These are phyloP conservation scores for Zonitis immaculata DNA, from an alignment of 2,888 invertebrate species.

Conservation along the genomic window DNA sequence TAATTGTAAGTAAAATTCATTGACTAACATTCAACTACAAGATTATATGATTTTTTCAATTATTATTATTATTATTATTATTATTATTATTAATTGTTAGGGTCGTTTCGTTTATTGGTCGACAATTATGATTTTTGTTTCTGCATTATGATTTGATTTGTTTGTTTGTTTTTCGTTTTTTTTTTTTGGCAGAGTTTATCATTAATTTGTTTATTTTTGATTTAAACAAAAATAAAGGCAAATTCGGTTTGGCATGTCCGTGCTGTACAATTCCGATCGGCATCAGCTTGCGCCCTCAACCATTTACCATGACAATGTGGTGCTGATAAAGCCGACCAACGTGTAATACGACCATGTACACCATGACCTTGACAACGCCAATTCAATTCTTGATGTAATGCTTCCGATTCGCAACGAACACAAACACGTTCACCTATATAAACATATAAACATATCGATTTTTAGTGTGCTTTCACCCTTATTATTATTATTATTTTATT, in stretches of 20 bases:
- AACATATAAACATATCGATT: too few species aligned
- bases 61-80: background rate
- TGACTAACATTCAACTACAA: background rate
- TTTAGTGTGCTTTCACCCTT: too few species aligned
- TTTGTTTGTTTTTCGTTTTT: slow-evolving; percentile 4
- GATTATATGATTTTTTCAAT: background rate
- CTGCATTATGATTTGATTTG: background rate
- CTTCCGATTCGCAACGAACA: slow-evolving; percentile 78
- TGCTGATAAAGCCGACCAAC: slow-evolving; percentile 80
- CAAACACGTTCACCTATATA: slow-evolving; percentile 67
- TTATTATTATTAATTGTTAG: background rate
- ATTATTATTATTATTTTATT: too few species aligned
- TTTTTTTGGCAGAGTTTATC: too few species aligned
- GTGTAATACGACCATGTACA: slow-evolving; percentile 65
- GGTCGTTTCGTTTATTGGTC: background rate
- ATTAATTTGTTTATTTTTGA: too few species aligned
- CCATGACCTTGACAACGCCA: slow-evolving; percentile 86
- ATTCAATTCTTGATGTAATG: slow-evolving; percentile 67
- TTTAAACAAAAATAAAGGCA: slow-evolving; percentile 46
- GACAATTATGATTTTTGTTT: background rate
- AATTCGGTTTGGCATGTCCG: slow-evolving; percentile 39
- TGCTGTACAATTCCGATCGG: slow-evolving; percentile 38
- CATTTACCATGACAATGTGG: slow-evolving; percentile 88
- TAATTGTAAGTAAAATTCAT: slow-evolving; percentile 5
- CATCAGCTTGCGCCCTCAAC: slow-evolving; percentile 54